Conservation (phyloP, 2,888 invertebrate species). For the Mystacides longicornis region DNA sequence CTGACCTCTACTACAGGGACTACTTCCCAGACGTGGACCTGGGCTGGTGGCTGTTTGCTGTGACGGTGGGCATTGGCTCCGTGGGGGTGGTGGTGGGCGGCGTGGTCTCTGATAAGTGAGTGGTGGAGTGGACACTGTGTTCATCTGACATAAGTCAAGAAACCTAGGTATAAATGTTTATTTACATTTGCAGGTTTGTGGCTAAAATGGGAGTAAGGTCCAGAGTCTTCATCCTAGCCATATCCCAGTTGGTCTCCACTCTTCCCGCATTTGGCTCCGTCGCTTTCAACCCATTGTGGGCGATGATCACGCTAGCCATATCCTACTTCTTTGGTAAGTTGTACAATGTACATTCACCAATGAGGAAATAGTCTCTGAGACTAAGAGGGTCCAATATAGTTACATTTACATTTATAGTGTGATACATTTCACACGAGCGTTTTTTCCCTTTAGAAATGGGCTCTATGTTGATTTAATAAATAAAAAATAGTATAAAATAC, state of each 20-base stretch:
- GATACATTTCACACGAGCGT: no score
- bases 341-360: no score
- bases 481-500: no score
- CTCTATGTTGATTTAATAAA: no score
- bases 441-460: no score
- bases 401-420: no score
- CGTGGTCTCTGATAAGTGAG: conserved; percentile 69
- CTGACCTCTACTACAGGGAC: conserved; percentile 78
- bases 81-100: conserved; percentile 67
- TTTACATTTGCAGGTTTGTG: conserved; percentile 50
- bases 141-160: no score
- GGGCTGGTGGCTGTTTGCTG: conserved; percentile 84
- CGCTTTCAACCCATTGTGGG: conserved; percentile 72
- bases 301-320: conserved; percentile 80
- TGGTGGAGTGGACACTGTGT: no score
- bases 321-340: conserved; percentile 79
- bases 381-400: no score
- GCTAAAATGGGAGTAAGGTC: conserved; percentile 80
- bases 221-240: conserved; percentile 68
- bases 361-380: no score
- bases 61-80: conserved; percentile 78
- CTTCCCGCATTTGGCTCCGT: conserved; percentile 85
- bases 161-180: no score
- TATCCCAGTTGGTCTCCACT: conserved; percentile 77
- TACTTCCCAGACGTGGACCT: conserved; percentile 86